Conservation (phyloP, 2,888 invertebrate genomes). For the Drosophila birchii region DNA sequence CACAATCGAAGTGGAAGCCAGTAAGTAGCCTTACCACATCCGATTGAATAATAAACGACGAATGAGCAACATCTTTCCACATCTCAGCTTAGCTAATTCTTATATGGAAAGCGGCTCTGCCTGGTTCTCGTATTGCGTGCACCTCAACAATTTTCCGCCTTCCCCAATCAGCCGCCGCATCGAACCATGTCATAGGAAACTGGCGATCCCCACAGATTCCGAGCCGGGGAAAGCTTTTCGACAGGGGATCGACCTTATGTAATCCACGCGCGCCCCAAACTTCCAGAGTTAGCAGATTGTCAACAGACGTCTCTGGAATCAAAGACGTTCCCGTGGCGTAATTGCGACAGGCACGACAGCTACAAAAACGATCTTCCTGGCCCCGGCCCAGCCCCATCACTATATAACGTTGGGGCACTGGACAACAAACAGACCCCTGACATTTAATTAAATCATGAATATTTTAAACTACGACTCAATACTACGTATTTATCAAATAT, state of each 20-base stretch:
- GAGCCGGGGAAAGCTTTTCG: constrained; percentile 29
- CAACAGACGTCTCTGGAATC: constrained; percentile 47
- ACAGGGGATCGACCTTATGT: constrained; percentile 44
- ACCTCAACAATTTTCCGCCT: constrained; percentile 47
- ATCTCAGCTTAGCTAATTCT: constrained; percentile 22
- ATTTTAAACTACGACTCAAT: not conserved
- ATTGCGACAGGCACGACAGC: constrained; percentile 63
- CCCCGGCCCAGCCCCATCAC: constrained; percentile 1
- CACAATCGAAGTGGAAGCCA: not conserved
- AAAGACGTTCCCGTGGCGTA: constrained; percentile 42
- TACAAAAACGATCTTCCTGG: constrained; percentile 22
- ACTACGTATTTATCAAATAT: not conserved
- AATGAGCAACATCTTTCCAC: constrained; percentile 3
- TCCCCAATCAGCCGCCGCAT: constrained; percentile 57
- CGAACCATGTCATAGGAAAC: constrained; percentile 68
- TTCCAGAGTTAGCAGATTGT: constrained; percentile 54
- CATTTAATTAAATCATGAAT: not conserved
- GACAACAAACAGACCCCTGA: constrained; percentile 5
- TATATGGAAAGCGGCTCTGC: constrained; percentile 2
- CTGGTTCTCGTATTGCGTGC: constrained; percentile 59
- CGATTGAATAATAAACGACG: constrained; percentile 38
- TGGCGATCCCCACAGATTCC: constrained; percentile 4
- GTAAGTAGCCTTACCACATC: constrained; percentile 10
- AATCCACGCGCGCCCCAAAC: constrained; percentile 17
- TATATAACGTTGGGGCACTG: not conserved